A percentile compares a stretch with the other conserved stretches of the same genome.
Conservation (phyloP, 2,113 vertebrate genomes). For the Paratilapia polleni region DNA sequence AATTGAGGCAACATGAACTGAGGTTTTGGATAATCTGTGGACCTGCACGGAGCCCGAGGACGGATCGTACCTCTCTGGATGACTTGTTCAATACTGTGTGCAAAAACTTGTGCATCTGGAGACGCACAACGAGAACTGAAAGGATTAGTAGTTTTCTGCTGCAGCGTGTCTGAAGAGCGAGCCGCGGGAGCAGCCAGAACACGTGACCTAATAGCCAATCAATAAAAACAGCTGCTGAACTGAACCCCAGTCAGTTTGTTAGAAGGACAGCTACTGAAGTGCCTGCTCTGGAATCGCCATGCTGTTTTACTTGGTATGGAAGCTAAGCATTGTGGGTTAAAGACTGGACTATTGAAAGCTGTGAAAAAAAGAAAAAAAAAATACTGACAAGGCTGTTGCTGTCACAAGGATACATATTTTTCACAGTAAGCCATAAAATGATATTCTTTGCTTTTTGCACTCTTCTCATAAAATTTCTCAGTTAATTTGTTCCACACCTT, state of each 20-base stretch:
- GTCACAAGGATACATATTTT: constrained; percentile 43
- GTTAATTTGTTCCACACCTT: constrained; percentile 14
- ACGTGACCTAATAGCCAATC: not conserved
- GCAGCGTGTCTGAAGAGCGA: constrained; percentile 8
- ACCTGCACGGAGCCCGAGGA: not conserved
- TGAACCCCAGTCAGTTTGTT: constrained; percentile 25
- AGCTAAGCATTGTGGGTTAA: constrained; percentile 36
- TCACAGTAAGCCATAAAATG: constrained; percentile 72
- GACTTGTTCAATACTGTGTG: not conserved
- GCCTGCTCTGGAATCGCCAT: constrained; percentile 65
- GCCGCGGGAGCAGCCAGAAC: not conserved
- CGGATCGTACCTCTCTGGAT: constrained; percentile 14
- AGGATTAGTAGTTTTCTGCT: not conserved
- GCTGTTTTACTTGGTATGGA: constrained; percentile 41
- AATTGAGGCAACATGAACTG: not conserved
- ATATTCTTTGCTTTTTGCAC: constrained; percentile 73
- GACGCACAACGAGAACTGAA: not conserved
- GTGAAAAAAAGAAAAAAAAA: constrained; percentile 42
- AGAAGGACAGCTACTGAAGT: constrained; percentile 64
- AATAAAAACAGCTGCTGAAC: constrained; percentile 31
- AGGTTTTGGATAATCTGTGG: constrained; percentile 1
- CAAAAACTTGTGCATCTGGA: not conserved
- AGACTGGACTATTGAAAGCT: constrained; percentile 54
- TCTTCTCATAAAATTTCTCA: constrained; percentile 30
- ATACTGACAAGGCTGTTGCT: constrained; percentile 24